phyloP scores from a whole-genome alignment of 1,140 invertebrate genomes.

The Mycetomoellerius zeteki region DNA sequence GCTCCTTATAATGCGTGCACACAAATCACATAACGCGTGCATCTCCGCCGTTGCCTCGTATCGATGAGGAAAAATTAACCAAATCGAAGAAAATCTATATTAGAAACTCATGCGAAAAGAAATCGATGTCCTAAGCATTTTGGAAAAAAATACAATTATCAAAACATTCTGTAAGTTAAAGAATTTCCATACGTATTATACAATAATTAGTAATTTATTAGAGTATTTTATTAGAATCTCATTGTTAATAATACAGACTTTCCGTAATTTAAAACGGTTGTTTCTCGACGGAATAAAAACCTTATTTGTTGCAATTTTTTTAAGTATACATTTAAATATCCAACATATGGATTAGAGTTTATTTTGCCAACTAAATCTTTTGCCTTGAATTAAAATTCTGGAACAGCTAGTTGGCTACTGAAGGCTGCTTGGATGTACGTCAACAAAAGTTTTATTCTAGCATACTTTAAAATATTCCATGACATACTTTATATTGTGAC shows the following conservation, averaged over 20 bases:
- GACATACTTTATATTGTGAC: conserved; percentile 31
- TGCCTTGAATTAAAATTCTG: conserved; percentile 27
- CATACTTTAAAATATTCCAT: conserved; percentile 6
- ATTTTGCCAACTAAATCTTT: background rate
- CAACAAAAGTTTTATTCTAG: conserved; percentile 25
- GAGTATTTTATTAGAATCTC: background rate
- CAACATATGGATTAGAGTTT: background rate
- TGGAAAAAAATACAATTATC: background rate
- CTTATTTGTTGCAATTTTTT: background rate
- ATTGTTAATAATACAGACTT: background rate
- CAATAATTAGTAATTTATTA: background rate
- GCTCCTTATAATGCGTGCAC: conserved; percentile 23
- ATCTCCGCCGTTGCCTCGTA: background rate
- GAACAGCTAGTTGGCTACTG: background rate
- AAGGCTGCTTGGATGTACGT: conserved; percentile 19
- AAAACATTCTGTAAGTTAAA: background rate
- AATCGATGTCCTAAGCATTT: background rate
- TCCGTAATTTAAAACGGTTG: background rate
- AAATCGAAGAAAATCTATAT: background rate
- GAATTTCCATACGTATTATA: background rate
- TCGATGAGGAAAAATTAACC: conserved; percentile 14
- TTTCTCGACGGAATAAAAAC: background rate
- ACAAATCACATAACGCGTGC: conserved; percentile 29
- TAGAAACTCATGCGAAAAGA: background rate
- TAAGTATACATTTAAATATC: conserved; percentile 7